Percentiles rank a stretch among this genome's conserved stretches.
Evolutionary conservation across 2,888 invertebrate species (phyloP).

Genomic region (Rutpela maculata): DNA sequence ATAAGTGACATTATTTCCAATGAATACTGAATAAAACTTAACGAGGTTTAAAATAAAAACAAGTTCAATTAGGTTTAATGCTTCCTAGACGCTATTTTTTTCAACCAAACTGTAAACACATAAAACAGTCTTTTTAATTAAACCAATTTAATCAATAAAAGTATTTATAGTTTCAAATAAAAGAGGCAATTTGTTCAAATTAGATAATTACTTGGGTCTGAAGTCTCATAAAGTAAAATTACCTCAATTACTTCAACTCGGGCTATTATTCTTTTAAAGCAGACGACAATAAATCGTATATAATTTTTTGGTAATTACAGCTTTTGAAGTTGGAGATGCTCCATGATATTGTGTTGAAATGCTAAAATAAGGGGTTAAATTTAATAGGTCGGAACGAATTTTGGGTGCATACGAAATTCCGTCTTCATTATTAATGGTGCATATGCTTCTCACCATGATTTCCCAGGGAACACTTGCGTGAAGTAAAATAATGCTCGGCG

Average conservation of each 20-base stretch:
- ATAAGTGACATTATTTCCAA: not conserved
- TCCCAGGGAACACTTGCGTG: constrained; percentile 32
- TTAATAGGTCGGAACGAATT: constrained; percentile 47
- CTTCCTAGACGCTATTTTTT: constrained; percentile 6
- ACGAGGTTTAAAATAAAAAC: not conserved
- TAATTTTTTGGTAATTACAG: constrained; percentile 35
- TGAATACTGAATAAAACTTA: not conserved
- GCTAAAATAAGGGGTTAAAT: constrained; percentile 37
- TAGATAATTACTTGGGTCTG: constrained; percentile 36
- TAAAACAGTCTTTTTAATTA: constrained; percentile 26
- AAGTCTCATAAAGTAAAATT: constrained; percentile 29
- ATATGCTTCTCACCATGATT: constrained; percentile 42
- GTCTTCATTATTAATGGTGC: constrained; percentile 38
- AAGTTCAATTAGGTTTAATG: not conserved
- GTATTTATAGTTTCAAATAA: constrained; percentile 31
- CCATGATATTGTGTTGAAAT: not conserved
- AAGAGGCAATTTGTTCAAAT: constrained; percentile 39
- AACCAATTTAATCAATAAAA: constrained; percentile 32
- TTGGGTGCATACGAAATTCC: constrained; percentile 45
- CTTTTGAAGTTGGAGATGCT: not conserved
- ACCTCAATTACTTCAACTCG: constrained; percentile 30
- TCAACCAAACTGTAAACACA: not conserved
- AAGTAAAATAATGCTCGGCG: constrained; percentile 2
- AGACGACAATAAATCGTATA: constrained; percentile 21
- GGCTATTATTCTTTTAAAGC: constrained; percentile 19